Evolutionary conservation across 2,888 invertebrate species (phyloP), one percentile per base, ranked within the genome.

Genomic region (Xanthorhoe designata): DNA sequence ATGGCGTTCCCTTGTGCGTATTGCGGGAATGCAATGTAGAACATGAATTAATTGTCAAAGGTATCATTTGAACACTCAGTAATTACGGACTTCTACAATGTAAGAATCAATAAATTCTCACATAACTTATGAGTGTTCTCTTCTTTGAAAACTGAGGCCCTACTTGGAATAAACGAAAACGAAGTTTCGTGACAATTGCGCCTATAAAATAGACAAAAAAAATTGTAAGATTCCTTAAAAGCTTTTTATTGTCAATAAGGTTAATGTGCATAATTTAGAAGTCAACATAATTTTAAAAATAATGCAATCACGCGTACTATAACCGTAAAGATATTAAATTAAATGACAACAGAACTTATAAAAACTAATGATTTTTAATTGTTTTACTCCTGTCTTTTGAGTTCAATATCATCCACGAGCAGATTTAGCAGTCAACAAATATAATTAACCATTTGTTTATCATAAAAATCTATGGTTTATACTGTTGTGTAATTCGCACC

Each of bases 381-480:
- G 74, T 71, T 71, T 71, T 70, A 62, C 63, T 59, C 65, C 59
- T 63, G 56, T 64, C 42, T 69, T 56, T 69, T 68, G 50, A 63
- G 71, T 72, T 70, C 54, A 70, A 70, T 68, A 68, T 71, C 64
- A 54, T 65, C 58, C 60, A 59, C 65, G 52, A 62, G 24, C 53
- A 50, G 65, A 17, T 64, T 53, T 49, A 68, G n/a, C n/a, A n/a
- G n/a, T n/a, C n/a, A n/a, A n/a, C n/a, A n/a, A n/a, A 67, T 66
- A 69, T 73, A 76, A 78, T 75, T 76, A 76, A 74, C 73, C 74
- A 50, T 67, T 72, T 73, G 77, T 62, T 71, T 72, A 62, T 68
- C 67, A 71, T 78, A 78, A 80, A 78, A 69, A 66, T 58, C 60
- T 64, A 64, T 63, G 60, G 68, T 70, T 72, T 70, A 71, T 64